These are phyloP conservation scores for Otocyon megalotis DNA, from an alignment of 2,113 vertebrate species.

Conservation along the genomic window DNA sequence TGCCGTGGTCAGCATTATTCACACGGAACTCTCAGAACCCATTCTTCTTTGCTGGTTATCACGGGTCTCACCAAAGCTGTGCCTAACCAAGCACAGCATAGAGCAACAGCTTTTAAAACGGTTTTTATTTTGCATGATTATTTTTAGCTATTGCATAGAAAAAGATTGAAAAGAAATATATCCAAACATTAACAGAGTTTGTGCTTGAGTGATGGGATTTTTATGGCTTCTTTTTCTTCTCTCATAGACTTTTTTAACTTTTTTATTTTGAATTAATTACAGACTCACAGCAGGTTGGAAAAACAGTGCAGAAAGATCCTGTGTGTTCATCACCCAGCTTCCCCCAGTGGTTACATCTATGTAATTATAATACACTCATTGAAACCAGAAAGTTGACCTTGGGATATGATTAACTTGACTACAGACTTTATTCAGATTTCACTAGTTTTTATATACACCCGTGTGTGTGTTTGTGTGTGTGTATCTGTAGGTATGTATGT, in stretches of 20 bases:
- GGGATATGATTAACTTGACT: background rate
- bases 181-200: background rate
- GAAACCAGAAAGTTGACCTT: background rate
- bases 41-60: background rate
- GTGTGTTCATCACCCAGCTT: rapidly evolving
- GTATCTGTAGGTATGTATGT: too few species aligned
- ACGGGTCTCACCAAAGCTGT: background rate
- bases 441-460: background rate
- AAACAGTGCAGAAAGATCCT: background rate
- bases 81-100: background rate
- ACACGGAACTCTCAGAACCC: background rate
- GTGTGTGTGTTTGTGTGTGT: background rate
- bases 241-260: background rate
- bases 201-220: background rate
- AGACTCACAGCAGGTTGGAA: background rate
- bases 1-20: background rate
- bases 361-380: background rate
- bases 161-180: background rate
- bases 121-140: background rate
- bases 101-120: background rate
- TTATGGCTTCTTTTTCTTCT: background rate
- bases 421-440: background rate
- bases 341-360: background rate
- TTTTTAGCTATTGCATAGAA: background rate
- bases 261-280: background rate